Base-by-base conservation (phyloP, 2,888 invertebrate genomes). In the Dryobota labecula region DNA sequence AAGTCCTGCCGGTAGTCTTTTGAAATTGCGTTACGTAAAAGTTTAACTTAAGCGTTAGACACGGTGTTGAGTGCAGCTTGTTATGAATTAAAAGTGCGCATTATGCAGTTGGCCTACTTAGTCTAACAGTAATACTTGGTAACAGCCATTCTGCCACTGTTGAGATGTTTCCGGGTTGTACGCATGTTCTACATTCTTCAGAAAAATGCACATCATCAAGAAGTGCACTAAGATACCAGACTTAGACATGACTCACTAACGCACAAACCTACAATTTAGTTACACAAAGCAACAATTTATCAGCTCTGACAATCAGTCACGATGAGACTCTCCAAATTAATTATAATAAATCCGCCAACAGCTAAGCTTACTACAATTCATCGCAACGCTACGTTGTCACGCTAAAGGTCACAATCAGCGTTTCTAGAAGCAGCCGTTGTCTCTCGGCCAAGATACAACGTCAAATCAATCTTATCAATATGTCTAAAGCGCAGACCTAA, bases 381-480 rank as follows among this genome's bases (percentile, higher is more conserved):
- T 60, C 45, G 45, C 68, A 65, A 63, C 56, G 70, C 65, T 58
- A 64, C 67, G 53, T 82, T 78, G 82, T 84, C 77, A 65, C 53
- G 74, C 69, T 66, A 82, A 84, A 87, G 88, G 87, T 89, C 85
- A 85, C 76, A 76, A 82, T 81, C 78, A 79, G 70, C 69, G 54
- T 83, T 77, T 85, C 76, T 82, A 80, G 80, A 80, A 83, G 75
- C 77, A 70, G 63, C 66, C 73, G 75, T 83, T 80, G 80, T 85
- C 70, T 79, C 73, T 74, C 66, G 60, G 77, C 82, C 82, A 82
- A 84, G 74, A 81, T 77, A 72, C 67, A 81, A 85, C 80, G 84
- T 87, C 87, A 82, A 88, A 88, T 89, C 88, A 87, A 89, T 89
- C 86, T 88, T 89, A 90, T 89, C 88, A 82, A 69, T 78, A 84